These are phyloP conservation scores for Acronicta psi DNA, from an alignment of 2,888 invertebrate species.

Conservation along the genomic window DNA sequence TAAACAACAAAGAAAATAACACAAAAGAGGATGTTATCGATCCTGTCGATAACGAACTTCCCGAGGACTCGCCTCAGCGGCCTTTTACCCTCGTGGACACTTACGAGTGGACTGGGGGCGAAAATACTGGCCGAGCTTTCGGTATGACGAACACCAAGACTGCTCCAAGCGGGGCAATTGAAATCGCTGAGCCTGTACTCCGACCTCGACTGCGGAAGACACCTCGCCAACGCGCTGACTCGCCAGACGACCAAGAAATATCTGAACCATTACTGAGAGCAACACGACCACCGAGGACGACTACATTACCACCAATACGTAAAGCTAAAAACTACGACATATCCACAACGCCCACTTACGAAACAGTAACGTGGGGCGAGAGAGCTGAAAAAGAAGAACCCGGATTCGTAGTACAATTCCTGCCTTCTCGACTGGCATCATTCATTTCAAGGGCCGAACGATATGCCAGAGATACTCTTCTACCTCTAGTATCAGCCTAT, in stretches of 20 bases:
- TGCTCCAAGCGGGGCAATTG: conserved; percentile 84
- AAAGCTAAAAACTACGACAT: conserved; percentile 85
- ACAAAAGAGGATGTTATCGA: conserved; percentile 72
- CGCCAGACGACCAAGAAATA: conserved; percentile 88
- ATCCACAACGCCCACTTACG: conserved; percentile 79
- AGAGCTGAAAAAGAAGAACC: conserved; percentile 76
- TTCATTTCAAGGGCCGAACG: conserved; percentile 94
- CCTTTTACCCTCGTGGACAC: conserved; percentile 82
- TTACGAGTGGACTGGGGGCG: conserved; percentile 86
- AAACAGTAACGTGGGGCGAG: conserved; percentile 71
- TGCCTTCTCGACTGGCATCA: conserved; percentile 93
- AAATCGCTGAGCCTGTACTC: conserved; percentile 93
- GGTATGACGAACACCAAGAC: conserved; percentile 87
- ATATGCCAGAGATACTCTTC: conserved; percentile 93
- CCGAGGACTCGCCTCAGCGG: conserved; percentile 77
- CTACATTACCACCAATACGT: conserved; percentile 70
- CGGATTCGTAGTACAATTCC: conserved; percentile 92
- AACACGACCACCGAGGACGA: conserved; percentile 75
- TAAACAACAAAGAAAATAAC: conserved; percentile 64
- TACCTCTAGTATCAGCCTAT: conserved; percentile 94
- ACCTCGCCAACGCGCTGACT: conserved; percentile 85
- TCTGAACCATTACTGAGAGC: conserved; percentile 91
- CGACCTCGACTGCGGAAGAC: conserved; percentile 89
- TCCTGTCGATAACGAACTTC: conserved; percentile 80
- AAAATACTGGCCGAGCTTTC: conserved; percentile 90